Evolutionary conservation across 2,113 vertebrate species (phyloP).

Genomic region (Mugil cephalus): DNA sequence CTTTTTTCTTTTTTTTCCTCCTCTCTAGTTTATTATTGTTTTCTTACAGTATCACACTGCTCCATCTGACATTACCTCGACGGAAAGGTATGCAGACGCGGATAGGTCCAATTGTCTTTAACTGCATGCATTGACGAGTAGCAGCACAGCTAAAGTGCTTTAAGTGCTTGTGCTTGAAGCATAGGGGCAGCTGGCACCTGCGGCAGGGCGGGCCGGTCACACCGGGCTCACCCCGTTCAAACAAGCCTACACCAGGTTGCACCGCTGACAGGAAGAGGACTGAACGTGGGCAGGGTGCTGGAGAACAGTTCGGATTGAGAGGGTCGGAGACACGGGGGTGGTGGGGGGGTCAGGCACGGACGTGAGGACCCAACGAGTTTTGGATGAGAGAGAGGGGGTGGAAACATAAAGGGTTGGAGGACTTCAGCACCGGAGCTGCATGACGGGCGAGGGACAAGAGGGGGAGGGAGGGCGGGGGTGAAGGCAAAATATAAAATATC

Average conservation of each 20-base stretch:
- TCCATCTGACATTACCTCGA: slow-evolving; percentile 62
- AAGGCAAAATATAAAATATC: slow-evolving; percentile 8
- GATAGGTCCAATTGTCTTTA: slow-evolving; percentile 76
- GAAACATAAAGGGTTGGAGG: not conserved
- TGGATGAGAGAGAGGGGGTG: not conserved
- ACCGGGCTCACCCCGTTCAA: slow-evolving; percentile 63
- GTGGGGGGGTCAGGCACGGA: slow-evolving; percentile 46
- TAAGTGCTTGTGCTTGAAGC: slow-evolving; percentile 86
- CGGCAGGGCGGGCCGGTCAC: slow-evolving; percentile 58
- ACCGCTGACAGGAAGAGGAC: slow-evolving; percentile 63
- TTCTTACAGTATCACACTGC: slow-evolving; percentile 62
- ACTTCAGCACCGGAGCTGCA: slow-evolving; percentile 10
- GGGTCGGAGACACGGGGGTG: slow-evolving; percentile 3
- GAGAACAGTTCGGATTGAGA: slow-evolving; percentile 34
- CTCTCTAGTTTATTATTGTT: slow-evolving; percentile 57
- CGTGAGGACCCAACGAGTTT: slow-evolving; percentile 12
- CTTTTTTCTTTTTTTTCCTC: slow-evolving; percentile 22
- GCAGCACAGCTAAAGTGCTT: slow-evolving; percentile 85
- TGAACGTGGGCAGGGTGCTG: slow-evolving; percentile 9
- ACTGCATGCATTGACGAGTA: slow-evolving; percentile 72
- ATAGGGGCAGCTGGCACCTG: slow-evolving; percentile 73
- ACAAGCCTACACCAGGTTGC: slow-evolving; percentile 75
- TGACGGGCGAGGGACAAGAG: not conserved
- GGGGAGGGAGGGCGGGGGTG: not conserved
- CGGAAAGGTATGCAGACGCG: slow-evolving; percentile 65